Evolutionary conservation across 1,140 invertebrate species (phyloP), one percentile per base, ranked within the genome.

Genomic region (Physella acuta): DNA sequence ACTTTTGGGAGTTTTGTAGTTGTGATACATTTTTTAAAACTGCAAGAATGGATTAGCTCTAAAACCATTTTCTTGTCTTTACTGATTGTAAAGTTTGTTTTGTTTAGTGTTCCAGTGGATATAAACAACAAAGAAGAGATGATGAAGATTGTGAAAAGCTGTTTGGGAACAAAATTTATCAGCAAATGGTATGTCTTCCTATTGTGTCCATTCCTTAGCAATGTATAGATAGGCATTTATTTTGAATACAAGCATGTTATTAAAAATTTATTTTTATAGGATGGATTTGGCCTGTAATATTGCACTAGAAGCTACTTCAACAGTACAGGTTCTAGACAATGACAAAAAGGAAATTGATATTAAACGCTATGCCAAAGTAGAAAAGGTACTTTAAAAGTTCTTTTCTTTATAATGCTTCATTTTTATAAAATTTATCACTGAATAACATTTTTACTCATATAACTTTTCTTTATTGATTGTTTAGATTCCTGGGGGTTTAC

Each of bases 91-190:
- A n/a, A n/a, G n/a, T n/a, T n/a, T n/a, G n/a, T 66, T 66, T 65
- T 58, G n/a, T 33, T 44, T 58, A 94, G 94, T 75, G 85, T 91
- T 4, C 87, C 91, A 34, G 88, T 99, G 71, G 94, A 99, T 86
- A 82, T 90, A 24, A 93, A 89, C 75, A 91, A 98, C 80, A 90
- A 89, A 76, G 88, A 89, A 1, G 92, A 97, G 80, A 87, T 99
- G 74, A 88, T 92, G 71, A 91, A 95, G 81, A 94, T 89, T 62
- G 88, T 94, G 55, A 91, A 93, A 79, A 93, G 94, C n/a, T 99
- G 97, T 84, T 89, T 99, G 56, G 95, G 95, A 53, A 99, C 98
- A 0, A 99, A 99, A 86, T 97, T 99, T 81, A 91, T 99, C 79
- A 91, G 92, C 31, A 92, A 93, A 77, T 98, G 96, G 94, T 85